Conservation (phyloP, 1,140 invertebrate species). For the Periplaneta americana region DNA sequence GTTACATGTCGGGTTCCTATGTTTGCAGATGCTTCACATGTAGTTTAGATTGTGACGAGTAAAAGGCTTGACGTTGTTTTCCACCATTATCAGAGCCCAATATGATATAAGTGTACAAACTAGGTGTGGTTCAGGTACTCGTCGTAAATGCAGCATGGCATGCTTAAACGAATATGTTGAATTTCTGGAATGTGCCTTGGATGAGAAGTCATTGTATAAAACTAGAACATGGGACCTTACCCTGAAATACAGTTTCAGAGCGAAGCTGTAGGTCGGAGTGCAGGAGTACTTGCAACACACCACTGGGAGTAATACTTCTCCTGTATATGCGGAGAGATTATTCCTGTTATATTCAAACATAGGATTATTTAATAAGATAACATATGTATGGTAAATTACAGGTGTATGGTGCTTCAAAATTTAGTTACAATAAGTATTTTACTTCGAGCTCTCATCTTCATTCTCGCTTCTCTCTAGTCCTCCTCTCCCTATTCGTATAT, state of each 20-base stretch:
- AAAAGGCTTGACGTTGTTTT: not conserved
- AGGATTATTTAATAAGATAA: constrained; percentile 1
- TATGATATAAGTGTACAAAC: constrained; percentile 9
- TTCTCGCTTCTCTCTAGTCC: not conserved
- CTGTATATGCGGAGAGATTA: not conserved
- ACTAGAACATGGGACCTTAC: not conserved
- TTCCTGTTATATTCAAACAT: constrained; percentile 2
- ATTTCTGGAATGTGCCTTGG: not conserved
- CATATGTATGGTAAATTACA: not conserved
- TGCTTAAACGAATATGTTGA: not conserved
- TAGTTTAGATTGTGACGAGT: not conserved
- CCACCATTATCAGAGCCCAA: constrained; percentile 7
- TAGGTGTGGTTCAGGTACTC: constrained; percentile 7
- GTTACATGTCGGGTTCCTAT: not conserved
- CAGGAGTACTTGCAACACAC: constrained; percentile 7
- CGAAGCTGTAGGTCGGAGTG: constrained; percentile 2
- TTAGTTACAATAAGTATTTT: not conserved
- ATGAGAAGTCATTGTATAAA: not conserved
- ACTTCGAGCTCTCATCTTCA: not conserved
- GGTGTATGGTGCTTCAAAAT: constrained; percentile 12
- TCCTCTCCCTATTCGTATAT: not conserved
- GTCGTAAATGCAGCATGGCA: not conserved
- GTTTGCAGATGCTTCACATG: not conserved
- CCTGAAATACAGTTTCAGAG: constrained; percentile 2
- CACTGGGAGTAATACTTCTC: not conserved